Percentiles rank a stretch among this genome's conserved stretches.
These are phyloP conservation scores for Micromussa lordhowensis DNA, from an alignment of 92 coral and sea anemone genomes.

Conservation along the genomic window DNA sequence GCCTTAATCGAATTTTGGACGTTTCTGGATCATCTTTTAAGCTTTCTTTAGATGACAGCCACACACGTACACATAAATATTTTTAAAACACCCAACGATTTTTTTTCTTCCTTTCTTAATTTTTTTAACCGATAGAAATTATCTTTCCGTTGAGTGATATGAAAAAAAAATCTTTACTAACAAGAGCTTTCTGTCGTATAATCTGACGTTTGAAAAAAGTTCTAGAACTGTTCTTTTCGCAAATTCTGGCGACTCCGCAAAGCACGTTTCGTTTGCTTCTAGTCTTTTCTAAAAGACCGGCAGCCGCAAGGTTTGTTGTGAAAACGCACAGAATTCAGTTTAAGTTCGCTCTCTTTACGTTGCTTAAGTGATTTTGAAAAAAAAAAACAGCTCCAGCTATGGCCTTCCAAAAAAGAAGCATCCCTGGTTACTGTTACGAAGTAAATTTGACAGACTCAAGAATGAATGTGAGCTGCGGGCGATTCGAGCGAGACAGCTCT, in stretches of 20 bases:
- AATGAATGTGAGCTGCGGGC: neutral
- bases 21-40: neutral
- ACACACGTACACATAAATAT: neutral
- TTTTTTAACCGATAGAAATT: neutral
- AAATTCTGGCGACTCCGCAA: neutral
- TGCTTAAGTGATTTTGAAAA: neutral
- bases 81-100: neutral
- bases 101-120: no score
- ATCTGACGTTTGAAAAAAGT: neutral
- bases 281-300: neutral
- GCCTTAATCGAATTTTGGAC: neutral
- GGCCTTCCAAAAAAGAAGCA: no score
- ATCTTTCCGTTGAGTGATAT: neutral
- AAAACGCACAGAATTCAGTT: neutral
- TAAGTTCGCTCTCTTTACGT: neutral
- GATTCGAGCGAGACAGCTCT: neutral
- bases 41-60: neutral
- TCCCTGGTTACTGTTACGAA: no score
- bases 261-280: neutral
- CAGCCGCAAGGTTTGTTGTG: neutral
- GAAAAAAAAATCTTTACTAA: no score
- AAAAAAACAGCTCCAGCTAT: no score
- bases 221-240: neutral
- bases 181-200: neutral
- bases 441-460: no score